These are phyloP conservation scores for Platycercus adscitus DNA, from an alignment of 2,113 vertebrate species.

Conservation along the genomic window DNA sequence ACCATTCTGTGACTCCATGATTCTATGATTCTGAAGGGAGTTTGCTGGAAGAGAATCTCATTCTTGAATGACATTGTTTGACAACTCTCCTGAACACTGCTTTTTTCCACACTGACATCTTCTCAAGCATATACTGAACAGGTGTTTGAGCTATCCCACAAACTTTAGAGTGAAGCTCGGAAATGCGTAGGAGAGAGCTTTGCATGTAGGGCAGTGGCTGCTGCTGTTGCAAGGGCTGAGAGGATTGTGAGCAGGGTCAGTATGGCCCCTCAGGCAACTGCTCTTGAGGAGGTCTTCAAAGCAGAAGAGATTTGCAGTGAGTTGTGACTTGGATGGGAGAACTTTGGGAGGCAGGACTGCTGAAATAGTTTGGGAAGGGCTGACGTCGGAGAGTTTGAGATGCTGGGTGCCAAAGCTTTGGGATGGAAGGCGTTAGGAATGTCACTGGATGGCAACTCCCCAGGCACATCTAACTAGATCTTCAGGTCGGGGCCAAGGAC, in stretches of 20 bases:
- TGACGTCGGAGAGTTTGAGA: background rate
- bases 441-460: background rate
- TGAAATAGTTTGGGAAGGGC: background rate
- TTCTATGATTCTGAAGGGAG: background rate
- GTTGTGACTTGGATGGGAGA: background rate
- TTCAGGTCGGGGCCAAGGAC: background rate
- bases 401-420: background rate
- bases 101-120: background rate
- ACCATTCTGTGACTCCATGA: background rate
- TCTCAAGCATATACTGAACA: background rate
- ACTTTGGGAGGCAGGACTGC: background rate
- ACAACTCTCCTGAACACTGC: background rate
- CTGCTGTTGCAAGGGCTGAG: background rate
- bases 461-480: background rate
- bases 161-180: fast-evolving
- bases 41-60: background rate
- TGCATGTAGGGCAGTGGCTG: background rate
- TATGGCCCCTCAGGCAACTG: background rate
- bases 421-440: background rate
- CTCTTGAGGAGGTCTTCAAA: background rate
- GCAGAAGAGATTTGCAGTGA: background rate
- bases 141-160: background rate
- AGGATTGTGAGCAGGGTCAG: background rate
- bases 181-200: background rate
- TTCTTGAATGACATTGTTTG: background rate